Percentiles rank a stretch among this genome's conserved stretches.
Evolutionary conservation across 2,113 vertebrate species (phyloP).

Genomic region (Leptodactylus fuscus): DNA sequence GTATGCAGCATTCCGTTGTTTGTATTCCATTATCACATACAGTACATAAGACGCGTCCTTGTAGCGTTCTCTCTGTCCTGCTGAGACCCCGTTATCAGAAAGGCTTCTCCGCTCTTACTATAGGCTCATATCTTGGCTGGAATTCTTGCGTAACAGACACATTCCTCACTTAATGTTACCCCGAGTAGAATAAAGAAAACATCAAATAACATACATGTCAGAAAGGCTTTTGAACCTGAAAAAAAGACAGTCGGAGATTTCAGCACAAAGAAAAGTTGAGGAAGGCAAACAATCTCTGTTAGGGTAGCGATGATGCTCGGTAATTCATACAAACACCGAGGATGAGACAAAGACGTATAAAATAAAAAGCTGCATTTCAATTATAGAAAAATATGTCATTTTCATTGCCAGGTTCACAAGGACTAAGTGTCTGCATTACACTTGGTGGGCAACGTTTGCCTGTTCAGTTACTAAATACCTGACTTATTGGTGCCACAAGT

Average conservation of each 20-base stretch:
- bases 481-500: too few species aligned
- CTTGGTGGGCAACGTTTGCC: too few species aligned
- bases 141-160: conserved; percentile 18
- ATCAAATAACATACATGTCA: conserved; percentile 62
- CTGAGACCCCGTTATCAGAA: conserved; percentile 46
- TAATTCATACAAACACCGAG: neutral
- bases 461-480: too few species aligned
- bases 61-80: neutral
- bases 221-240: conserved; percentile 56
- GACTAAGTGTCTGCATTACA: too few species aligned
- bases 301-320: neutral
- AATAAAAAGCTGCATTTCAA: neutral
- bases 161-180: conserved; percentile 57
- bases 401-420: too few species aligned
- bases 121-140: conserved; percentile 20
- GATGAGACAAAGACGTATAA: neutral
- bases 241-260: conserved; percentile 18
- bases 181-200: conserved; percentile 60
- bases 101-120: neutral
- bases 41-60: neutral
- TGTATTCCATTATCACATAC: conserved; percentile 46
- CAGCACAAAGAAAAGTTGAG: neutral
- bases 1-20: conserved; percentile 18
- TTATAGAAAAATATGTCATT: too few species aligned
- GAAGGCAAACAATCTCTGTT: neutral